Base-by-base conservation (phyloP, 2,797 vertebrate genomes). In the Saxicola maurus region DNA sequence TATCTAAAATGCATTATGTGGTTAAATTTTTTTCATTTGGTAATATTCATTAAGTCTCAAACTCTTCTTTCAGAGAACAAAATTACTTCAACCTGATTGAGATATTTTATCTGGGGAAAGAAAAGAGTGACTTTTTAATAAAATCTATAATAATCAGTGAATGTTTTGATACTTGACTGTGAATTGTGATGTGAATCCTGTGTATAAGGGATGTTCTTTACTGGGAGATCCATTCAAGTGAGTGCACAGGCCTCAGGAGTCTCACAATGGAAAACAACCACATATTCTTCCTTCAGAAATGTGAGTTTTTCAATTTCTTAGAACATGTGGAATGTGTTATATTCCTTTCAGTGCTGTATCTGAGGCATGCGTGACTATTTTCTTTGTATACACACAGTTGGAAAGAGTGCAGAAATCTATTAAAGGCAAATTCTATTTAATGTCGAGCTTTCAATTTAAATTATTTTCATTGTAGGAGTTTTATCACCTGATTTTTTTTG, bases 31-130 rank as follows among this genome's bases (percentile, higher is more conserved):
- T 14, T 76, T 72, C 60, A 83, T 66, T 86, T 84, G 40, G 74
- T 49, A 65, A 86, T 65, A 83, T 51, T 80, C 77, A 87, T 87
- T 83, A 68, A 85, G 45, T 38, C 60, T 81, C 66, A 62, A 87
- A 83, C 69, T 91, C 78, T 35, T 89, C 40, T 81, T 92, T 92
- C 77, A 51, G 71, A 86, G 79, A 78, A 62, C 17, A 75, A 79
- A 94, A 89, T 62, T 81, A 56, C 62, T 92, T 93, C 56, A 79
- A 64, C 42, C 38, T 69, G 56, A 86, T 38, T 81, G 66, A 95
- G 55, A 53, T 78, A 81, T 60, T 93, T 92, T 62, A 37, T 48
- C 45, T 48, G 28, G 17, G 45, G 18, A 6, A 60, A 76, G 30
- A 45, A 64, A 81, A 82, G 23, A 51, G 18, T 13, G 6, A 69